Evolutionary conservation across 2,113 vertebrate genomes (phyloP).

Genomic region (Myotis lucifugus): DNA sequence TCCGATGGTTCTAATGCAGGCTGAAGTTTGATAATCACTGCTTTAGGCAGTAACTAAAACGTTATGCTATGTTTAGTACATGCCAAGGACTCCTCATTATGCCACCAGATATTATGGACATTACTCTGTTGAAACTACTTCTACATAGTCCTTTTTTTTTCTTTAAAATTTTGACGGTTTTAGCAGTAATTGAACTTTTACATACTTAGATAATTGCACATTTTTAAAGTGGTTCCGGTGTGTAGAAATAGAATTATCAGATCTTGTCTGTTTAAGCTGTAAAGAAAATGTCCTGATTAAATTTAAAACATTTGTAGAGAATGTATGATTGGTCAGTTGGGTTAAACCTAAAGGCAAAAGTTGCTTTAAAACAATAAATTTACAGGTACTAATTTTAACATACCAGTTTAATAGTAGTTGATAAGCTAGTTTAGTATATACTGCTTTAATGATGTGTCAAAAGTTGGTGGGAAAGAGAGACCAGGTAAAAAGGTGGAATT

Average conservation of each 20-base stretch:
- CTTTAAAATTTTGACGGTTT: not conserved
- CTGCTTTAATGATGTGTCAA: not conserved
- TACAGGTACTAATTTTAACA: conserved; percentile 29
- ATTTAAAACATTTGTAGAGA: conserved; percentile 18
- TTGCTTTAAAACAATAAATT: conserved; percentile 31
- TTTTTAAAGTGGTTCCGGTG: not conserved
- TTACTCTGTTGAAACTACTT: conserved; percentile 22
- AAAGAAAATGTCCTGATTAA: not conserved
- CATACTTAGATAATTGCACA: not conserved
- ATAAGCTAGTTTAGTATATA: not conserved
- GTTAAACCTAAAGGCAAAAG: not conserved
- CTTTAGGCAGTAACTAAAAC: conserved; percentile 16
- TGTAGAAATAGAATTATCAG: conserved; percentile 14
- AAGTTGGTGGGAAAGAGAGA: not conserved
- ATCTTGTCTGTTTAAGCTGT: not conserved
- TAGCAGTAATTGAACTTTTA: not conserved
- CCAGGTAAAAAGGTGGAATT: not conserved
- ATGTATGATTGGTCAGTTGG: not conserved
- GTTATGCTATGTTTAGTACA: not conserved
- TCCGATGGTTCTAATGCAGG: not conserved
- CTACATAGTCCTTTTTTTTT: conserved; percentile 24
- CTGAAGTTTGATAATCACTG: not conserved
- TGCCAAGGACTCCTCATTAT: not conserved
- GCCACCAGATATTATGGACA: not conserved
- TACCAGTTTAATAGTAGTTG: not conserved